phyloP scores from a whole-genome alignment of 2,113 vertebrate species.

The Eira barbara region DNA sequence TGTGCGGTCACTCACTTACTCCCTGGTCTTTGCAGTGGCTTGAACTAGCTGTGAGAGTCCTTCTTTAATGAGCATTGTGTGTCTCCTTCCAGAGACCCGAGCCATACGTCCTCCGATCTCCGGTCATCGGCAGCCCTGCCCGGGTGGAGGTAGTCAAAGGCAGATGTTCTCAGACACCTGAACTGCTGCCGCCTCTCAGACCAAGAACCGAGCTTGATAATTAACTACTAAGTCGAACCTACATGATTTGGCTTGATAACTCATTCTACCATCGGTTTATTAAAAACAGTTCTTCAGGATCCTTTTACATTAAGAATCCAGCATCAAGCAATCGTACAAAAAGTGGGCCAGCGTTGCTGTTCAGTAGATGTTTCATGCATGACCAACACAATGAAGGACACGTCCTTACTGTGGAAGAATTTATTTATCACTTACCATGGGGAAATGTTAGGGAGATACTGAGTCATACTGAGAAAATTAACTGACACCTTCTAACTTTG shows the following conservation, averaged over 20 bases:
- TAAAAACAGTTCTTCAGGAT: neutral
- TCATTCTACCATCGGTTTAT: neutral
- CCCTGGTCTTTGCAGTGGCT: neutral
- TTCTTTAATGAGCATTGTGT: neutral
- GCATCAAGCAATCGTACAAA: neutral
- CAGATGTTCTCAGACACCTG: neutral
- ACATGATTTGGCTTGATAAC: neutral
- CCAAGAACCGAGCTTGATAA: neutral
- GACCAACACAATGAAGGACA: neutral
- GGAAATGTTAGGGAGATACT: neutral
- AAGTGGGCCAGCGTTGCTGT: fast-evolving
- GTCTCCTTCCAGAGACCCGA: neutral
- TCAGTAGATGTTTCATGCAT: too few relatives aligned
- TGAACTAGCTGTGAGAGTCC: too few relatives aligned
- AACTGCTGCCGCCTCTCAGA: neutral
- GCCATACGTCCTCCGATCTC: fast-evolving
- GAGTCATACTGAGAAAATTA: neutral
- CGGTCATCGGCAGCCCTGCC: neutral
- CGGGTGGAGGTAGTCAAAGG: neutral
- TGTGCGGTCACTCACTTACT: fast-evolving
- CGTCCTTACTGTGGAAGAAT: neutral
- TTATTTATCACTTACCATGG: neutral
- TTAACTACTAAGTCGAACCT: neutral
- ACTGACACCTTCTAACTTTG: neutral
- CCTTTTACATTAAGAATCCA: neutral